Base-by-base conservation (phyloP, 2,797 vertebrate species). In the Buceros bicornis region DNA sequence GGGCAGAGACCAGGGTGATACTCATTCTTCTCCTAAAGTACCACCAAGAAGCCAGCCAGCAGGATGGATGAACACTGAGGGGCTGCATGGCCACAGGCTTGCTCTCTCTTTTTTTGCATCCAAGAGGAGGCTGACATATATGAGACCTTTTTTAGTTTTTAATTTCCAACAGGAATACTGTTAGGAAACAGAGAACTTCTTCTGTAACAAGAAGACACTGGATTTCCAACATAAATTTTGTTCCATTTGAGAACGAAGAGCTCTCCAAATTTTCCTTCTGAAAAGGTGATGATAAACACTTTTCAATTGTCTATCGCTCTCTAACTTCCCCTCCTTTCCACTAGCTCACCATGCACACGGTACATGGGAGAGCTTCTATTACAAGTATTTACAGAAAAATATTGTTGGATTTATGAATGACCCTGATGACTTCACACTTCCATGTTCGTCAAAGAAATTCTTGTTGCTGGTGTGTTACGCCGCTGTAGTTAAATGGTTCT, bases 21-120 rank as follows among this genome's bases (percentile, higher is more conserved):
- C 2, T 16, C 21, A 4, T 13, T 7, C 19, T 31, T 35, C 56
- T 24, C 45, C 16, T 7, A 10, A 79, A 16, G 29, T 4, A 3
- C 7, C 21, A 5, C 40, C 1, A 0, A 17, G 33, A 26, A 76
- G 21, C 7, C 62, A 72, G 22, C 14, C 40, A 54, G 25, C 17
- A 42, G 40, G 9, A 43, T 42, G 40, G 3, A 25, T 16, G 56
- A 56, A 65, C 0, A 2, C 22, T 1, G 1, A 65, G 47, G 48
- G 14, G 6, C 10, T 3, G 8, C 26, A 7, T 4, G 11, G 47
- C 66, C 35, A 33, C n/a, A 16, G 60, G 3, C 2, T 20, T 43
- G 16, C 42, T 43, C 35, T 4, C 51, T 70, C 21, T 56, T 37
- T 71, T 73, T 66, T 26, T 37, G 57, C 17, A 14, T 12, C 31